Evolutionary conservation across 2,888 invertebrate species (phyloP).

Genomic region (Phorcus lineatus): DNA sequence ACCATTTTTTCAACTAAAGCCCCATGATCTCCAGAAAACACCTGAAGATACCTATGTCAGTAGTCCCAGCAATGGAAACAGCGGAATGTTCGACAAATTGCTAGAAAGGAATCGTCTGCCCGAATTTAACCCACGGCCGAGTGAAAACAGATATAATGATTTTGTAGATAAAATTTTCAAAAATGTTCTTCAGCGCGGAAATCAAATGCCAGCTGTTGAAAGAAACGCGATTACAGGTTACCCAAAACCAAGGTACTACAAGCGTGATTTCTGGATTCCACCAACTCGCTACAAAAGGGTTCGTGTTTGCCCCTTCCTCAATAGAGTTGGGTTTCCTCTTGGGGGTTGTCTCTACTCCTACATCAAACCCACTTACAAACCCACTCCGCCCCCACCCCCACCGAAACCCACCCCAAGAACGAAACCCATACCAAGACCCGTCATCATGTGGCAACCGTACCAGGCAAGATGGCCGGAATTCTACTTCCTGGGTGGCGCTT

Average conservation of each 20-base stretch:
- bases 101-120: no score
- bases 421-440: neutral
- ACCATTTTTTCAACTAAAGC: no score
- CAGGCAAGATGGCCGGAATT: constrained; percentile 16
- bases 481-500: constrained; percentile 5
- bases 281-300: neutral
- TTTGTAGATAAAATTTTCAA: no score
- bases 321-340: neutral
- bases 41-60: no score
- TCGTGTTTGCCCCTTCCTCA: neutral
- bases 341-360: constrained; percentile 10
- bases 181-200: no score
- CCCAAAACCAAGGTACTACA: neutral
- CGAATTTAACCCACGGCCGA: no score
- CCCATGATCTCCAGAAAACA: no score
- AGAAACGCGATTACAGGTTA: no score
- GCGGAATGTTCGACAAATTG: no score
- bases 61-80: no score
- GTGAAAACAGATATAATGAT: no score
- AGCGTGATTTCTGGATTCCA: neutral
- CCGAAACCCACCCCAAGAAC: neutral
- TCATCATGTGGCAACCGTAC: constrained; percentile 1
- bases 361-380: neutral
- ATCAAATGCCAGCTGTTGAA: no score
- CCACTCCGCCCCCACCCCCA: neutral